Evolutionary conservation across 37 sponge, comb jelly and placozoan genomes (phyloP), one percentile per base, ranked within the genome.

Genomic region (Aplysina aerophoba): DNA sequence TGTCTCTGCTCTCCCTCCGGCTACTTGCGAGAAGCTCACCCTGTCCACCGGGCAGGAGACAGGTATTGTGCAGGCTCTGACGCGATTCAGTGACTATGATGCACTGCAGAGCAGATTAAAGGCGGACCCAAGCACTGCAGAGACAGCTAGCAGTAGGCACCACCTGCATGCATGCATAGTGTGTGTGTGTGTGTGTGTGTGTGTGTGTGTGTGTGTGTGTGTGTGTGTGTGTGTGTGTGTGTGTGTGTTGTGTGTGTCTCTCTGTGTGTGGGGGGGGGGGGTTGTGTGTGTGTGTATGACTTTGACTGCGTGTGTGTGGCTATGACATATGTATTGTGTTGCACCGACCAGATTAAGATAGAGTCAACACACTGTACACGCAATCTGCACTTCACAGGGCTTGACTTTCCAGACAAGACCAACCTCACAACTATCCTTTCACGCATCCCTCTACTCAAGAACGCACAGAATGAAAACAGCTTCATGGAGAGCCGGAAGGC

Each of bases 71-170:
- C 79, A 88, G 25, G 88, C 80, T 4, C 79, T 93, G 55, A 88
- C 81, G 53, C 44, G 94, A 27, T 93, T 64, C 83, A 93, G 91
- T 61, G 86, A 90, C 34, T 93, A 87, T 71, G 77, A 20, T 25
- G 81, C 73, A 53, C 73, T 93, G 34, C 86, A 87, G 27, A 55
- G 31, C 20, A 54, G 41, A 19, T 16, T 30, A 21, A 40, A 19
- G 21, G 25, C 12, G n/a, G 53, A 75, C 38, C 37, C 78, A 4
- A 1, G 0, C 24, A 17, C 54, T 40, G 44, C 41, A 16, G 37
- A 75, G 17, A 35, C 28, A 17, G 34, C 34, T 35, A 27, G 33
- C 19, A 69, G 28, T 17, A 27, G 13, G 54, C 41, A 75, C 11
- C 27, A 27, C 28, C 28, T 28, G 64, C 11, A 15, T 41, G 53